Evolutionary conservation across 2,113 vertebrate species (phyloP).

Genomic region (Otis tarda): DNA sequence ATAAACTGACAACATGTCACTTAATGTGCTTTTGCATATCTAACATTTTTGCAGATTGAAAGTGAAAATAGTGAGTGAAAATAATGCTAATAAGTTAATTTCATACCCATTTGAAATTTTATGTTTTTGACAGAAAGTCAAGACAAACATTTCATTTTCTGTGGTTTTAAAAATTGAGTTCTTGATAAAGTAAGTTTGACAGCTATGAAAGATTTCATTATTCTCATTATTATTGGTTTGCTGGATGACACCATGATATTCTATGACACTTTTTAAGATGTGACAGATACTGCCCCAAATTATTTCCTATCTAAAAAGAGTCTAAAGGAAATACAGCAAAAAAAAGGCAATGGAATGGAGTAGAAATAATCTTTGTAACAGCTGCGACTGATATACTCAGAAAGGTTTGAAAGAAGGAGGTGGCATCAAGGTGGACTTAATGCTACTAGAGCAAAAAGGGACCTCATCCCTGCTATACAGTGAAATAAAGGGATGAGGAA

Average conservation of each 20-base stretch:
- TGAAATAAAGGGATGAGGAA: background rate
- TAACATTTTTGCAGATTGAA: background rate
- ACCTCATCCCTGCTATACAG: background rate
- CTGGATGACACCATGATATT: background rate
- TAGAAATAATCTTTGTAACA: background rate
- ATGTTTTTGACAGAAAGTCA: background rate
- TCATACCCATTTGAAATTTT: background rate
- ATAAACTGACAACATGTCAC: background rate
- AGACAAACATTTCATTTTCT: conserved; percentile 23
- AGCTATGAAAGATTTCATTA: background rate
- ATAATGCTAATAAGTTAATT: background rate
- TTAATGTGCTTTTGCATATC: background rate
- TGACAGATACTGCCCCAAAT: background rate
- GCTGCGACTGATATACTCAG: background rate
- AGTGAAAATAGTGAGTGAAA: background rate
- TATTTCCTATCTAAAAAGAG: background rate
- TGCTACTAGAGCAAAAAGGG: background rate
- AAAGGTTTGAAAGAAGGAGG: background rate
- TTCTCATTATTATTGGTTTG: conserved; percentile 2
- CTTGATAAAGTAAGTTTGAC: conserved; percentile 20
- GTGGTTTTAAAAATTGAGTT: background rate
- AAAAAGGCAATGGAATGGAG: background rate
- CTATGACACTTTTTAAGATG: background rate
- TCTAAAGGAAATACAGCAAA: background rate
- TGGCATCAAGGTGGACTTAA: background rate